Evolutionary conservation across 2,888 invertebrate species (phyloP).

Genomic region (Ormyrus pomaceus): DNA sequence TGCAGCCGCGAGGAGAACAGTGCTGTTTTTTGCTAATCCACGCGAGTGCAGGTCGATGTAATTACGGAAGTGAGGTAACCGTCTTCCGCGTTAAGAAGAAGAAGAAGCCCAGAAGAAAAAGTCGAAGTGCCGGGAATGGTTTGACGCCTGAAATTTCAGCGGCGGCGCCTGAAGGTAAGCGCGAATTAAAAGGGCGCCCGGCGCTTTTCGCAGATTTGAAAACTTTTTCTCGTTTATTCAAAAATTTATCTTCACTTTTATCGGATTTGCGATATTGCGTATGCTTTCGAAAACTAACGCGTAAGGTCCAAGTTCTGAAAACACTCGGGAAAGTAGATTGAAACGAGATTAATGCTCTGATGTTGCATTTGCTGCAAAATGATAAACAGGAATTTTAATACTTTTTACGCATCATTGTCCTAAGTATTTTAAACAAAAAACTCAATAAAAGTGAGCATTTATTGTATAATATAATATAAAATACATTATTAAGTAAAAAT

Average conservation of each 20-base stretch:
- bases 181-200: constrained; percentile 1
- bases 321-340: no score
- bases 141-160: constrained; percentile 39
- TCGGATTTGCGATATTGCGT: neutral
- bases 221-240: no score
- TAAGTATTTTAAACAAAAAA: no score
- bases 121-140: constrained; percentile 29
- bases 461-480: no score
- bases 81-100: constrained; percentile 9
- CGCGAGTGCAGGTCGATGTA: constrained; percentile 14
- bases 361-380: no score
- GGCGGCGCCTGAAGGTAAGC: constrained; percentile 36
- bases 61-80: constrained; percentile 29
- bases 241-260: neutral
- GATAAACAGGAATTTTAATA: no score
- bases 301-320: no score
- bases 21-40: constrained; percentile 18
- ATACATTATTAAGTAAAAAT: no score
- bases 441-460: no score
- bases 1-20: neutral
- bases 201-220: neutral
- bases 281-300: neutral
- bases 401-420: no score
- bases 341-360: no score
- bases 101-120: neutral